Base-by-base conservation (phyloP, 2,888 invertebrate species). In the Ceratothoa steindachneri region DNA sequence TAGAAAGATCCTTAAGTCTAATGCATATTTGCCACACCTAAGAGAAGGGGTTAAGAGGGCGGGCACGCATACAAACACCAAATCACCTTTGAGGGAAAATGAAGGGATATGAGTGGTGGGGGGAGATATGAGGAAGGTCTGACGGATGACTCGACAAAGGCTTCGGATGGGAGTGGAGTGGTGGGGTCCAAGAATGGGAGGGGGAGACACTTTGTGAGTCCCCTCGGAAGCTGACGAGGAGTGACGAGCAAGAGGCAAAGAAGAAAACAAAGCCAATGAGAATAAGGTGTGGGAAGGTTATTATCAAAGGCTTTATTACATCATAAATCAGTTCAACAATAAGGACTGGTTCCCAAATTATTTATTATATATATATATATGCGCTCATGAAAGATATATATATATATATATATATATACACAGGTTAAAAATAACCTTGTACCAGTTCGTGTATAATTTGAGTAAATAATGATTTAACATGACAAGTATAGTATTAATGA, bases 1-100 rank as follows among this genome's bases (percentile, higher is more conserved):
- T 74, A 75, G 75, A 73, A 60, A 78, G 68, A 71, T 72, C 75
- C 75, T 78, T 75, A 77, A 78, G 73, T 72, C 77, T 78, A 78
- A 75, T 78, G 77, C 77, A 78, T 78, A 78, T 77, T 77, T 78
- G 77, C 77, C 77, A 78, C 77, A 78, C 75, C 75, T 78, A 78
- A 78, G 75, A n/a, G n/a, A 78, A 75, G 72, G 73, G 75, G 75
- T 70, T 73, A 68, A 71, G 70, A 68, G 73, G 75, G 73, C 70
- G 68, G 67, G 71, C 73, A 75, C 75, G 68, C 77, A 77, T 72
- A 74, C 72, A 60, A 69, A 75, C 74, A 73, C 68, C 67, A 64
- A 71, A 67, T 71, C 65, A 73, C 69, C 71, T 68, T 30, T 70
- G 76, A 70, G 73, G 53, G 51, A 72, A 28, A 69, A 52, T 64